These are phyloP conservation scores for Glyphotaelius pellucidus DNA, from an alignment of 2,888 invertebrate species.

Conservation along the genomic window DNA sequence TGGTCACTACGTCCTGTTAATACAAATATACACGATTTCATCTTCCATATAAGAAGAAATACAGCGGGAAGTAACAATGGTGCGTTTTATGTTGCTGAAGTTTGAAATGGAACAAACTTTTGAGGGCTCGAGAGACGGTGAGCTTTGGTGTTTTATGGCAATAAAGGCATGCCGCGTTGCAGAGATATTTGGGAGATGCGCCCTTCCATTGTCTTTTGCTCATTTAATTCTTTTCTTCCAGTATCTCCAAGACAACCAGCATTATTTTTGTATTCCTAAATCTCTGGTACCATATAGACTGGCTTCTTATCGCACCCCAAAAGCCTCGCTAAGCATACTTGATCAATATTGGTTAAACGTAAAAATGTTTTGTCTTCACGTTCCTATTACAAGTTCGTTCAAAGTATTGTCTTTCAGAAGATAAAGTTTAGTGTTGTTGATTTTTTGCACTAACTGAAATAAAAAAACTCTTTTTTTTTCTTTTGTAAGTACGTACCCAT, in stretches of 20 bases:
- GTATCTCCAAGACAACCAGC: neutral
- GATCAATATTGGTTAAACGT: neutral
- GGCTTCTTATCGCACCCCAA: neutral
- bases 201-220: neutral
- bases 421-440: too few relatives aligned
- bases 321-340: neutral
- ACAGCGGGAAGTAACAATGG: neutral
- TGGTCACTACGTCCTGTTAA: neutral
- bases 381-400: too few relatives aligned
- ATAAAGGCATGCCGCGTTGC: neutral
- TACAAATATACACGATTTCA: neutral
- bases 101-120: neutral
- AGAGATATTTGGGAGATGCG: neutral
- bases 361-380: too few relatives aligned
- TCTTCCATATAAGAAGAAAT: neutral
- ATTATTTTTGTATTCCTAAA: neutral
- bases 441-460: too few relatives aligned
- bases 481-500: too few relatives aligned
- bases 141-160: neutral
- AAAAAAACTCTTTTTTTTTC: too few relatives aligned
- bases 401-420: too few relatives aligned
- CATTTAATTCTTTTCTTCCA: neutral
- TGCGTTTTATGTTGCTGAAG: neutral
- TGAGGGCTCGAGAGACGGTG: neutral
- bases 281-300: neutral